phyloP scores from a whole-genome alignment of 2,888 invertebrate species.

The Drosophila dives region DNA sequence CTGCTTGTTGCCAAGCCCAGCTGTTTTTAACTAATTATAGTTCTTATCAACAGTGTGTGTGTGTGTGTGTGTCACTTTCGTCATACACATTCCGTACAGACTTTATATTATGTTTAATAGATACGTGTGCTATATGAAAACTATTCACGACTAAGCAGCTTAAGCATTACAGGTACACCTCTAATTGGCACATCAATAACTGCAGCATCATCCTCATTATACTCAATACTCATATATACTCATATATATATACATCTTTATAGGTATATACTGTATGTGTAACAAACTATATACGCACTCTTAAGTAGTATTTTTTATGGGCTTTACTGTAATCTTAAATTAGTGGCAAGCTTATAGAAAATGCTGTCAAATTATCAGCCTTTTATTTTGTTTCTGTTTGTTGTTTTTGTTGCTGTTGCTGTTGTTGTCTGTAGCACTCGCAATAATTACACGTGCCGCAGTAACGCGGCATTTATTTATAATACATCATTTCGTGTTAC shows the following conservation, averaged over 20 bases:
- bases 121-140: conserved; percentile 31
- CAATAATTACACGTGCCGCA: conserved; percentile 63
- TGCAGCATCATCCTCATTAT: conserved; percentile 11
- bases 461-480: conserved; percentile 7
- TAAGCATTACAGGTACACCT: background rate
- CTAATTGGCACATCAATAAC: background rate
- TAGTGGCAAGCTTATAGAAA: conserved; percentile 1
- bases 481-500: conserved; percentile 48
- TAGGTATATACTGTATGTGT: background rate
- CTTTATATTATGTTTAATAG: conserved; percentile 23
- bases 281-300: background rate
- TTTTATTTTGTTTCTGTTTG: background rate
- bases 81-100: conserved; percentile 13
- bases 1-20: conserved; percentile 34
- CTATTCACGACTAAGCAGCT: conserved; percentile 10
- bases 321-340: conserved; percentile 22
- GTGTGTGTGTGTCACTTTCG: conserved; percentile 4
- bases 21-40: conserved; percentile 34
- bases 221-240: background rate
- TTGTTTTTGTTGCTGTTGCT: background rate
- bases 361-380: conserved; percentile 44
- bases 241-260: background rate
- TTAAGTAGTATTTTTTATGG: conserved; percentile 18
- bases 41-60: conserved; percentile 38
- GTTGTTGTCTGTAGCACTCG: conserved; percentile 10